These are phyloP conservation scores for Pecten maximus DNA, from an alignment of 2,888 invertebrate genomes.

Conservation along the genomic window DNA sequence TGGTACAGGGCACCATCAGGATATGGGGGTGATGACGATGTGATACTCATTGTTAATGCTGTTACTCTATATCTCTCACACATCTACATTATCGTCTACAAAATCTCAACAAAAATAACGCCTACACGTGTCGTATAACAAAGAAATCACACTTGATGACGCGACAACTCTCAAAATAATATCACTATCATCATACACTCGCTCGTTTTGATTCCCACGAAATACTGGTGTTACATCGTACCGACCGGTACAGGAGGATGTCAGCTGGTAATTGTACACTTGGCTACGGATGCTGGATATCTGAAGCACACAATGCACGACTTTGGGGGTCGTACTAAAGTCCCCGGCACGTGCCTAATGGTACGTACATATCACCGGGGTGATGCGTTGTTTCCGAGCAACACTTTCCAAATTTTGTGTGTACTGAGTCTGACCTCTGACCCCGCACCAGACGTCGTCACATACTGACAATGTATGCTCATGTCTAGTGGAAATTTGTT, in stretches of 20 bases:
- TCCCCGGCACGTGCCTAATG: neutral
- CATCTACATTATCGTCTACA: neutral
- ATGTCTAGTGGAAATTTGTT: neutral
- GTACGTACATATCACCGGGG: neutral
- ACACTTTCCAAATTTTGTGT: neutral
- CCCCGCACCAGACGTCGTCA: neutral
- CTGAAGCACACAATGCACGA: neutral
- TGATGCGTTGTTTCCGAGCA: neutral
- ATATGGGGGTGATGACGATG: neutral
- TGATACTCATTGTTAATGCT: neutral
- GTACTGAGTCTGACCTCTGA: neutral
- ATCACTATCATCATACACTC: neutral
- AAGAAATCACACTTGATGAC: neutral
- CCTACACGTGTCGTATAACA: neutral
- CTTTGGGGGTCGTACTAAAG: neutral
- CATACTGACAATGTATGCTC: neutral
- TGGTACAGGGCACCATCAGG: neutral
- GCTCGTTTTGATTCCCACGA: slow-evolving; percentile 21
- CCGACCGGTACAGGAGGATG: neutral
- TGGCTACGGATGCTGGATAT: neutral
- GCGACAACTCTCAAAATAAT: neutral
- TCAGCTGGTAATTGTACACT: neutral
- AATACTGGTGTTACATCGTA: neutral
- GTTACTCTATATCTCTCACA: neutral
- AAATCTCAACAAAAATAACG: slow-evolving; percentile 10